phyloP scores from a whole-genome alignment of 2,113 vertebrate genomes.

The Bucco capensis region DNA sequence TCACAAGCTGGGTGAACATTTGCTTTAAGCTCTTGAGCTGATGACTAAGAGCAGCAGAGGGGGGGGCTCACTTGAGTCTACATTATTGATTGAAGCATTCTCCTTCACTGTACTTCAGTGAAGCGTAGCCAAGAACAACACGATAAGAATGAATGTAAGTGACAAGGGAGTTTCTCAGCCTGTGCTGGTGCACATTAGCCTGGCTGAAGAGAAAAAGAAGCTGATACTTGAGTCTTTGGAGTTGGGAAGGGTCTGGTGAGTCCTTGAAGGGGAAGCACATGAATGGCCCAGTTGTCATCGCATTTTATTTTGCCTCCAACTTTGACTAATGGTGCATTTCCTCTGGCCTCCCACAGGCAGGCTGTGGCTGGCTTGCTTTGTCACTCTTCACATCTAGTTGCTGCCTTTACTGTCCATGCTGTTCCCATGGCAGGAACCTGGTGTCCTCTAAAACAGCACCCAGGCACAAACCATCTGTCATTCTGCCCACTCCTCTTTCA shows the following conservation, averaged over 20 bases:
- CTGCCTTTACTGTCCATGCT: constrained; percentile 55
- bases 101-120: constrained; percentile 43
- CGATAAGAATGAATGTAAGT: constrained; percentile 55
- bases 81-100: constrained; percentile 40
- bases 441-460: constrained; percentile 53
- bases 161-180: constrained; percentile 46
- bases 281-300: constrained; percentile 66
- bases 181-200: constrained; percentile 7
- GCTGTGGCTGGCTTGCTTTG: constrained; percentile 66
- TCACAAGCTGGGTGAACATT: not conserved
- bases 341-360: constrained; percentile 61
- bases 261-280: constrained; percentile 63
- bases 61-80: not conserved
- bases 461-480: constrained; percentile 66
- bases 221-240: constrained; percentile 49
- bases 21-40: not conserved
- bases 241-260: constrained; percentile 22
- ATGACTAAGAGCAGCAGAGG: not conserved
- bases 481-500: constrained; percentile 62
- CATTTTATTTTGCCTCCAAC: constrained; percentile 69
- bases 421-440: constrained; percentile 59
- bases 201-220: constrained; percentile 59
- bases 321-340: constrained; percentile 73
- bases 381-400: constrained; percentile 63
- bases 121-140: constrained; percentile 56